phyloP scores from a whole-genome alignment of 2,797 vertebrate species.

The Smutsia gigantea region DNA sequence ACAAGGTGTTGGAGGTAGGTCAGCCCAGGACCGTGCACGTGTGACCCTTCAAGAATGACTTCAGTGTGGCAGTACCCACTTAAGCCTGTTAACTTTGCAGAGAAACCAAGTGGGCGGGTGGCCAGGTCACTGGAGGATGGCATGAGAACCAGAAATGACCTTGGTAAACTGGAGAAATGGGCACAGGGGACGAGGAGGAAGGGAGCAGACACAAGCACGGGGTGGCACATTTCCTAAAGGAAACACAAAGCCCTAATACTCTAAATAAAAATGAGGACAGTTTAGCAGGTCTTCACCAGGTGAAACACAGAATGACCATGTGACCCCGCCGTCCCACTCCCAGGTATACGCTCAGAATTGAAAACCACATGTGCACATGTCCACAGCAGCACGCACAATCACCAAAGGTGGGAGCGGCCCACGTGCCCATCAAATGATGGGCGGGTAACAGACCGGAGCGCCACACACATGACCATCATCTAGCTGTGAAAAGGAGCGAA shows the following conservation, averaged over 20 bases:
- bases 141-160: background rate
- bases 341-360: background rate
- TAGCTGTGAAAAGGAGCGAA: fast-evolving
- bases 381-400: fast-evolving
- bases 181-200: fast-evolving
- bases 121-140: background rate
- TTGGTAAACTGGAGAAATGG: background rate
- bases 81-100: background rate
- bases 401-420: background rate
- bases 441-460: fast-evolving
- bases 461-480: fast-evolving
- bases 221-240: fast-evolving
- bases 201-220: fast-evolving
- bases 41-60: background rate
- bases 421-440: fast-evolving
- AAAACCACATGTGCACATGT: fast-evolving
- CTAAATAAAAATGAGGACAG: background rate
- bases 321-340: fast-evolving
- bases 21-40: background rate
- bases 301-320: background rate
- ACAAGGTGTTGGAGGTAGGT: background rate
- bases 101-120: background rate
- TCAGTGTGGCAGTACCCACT: background rate
- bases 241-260: too few species aligned
- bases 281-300: background rate